phyloP scores from a whole-genome alignment of 2,797 vertebrate species.

The Pseudomugil tenellus region DNA sequence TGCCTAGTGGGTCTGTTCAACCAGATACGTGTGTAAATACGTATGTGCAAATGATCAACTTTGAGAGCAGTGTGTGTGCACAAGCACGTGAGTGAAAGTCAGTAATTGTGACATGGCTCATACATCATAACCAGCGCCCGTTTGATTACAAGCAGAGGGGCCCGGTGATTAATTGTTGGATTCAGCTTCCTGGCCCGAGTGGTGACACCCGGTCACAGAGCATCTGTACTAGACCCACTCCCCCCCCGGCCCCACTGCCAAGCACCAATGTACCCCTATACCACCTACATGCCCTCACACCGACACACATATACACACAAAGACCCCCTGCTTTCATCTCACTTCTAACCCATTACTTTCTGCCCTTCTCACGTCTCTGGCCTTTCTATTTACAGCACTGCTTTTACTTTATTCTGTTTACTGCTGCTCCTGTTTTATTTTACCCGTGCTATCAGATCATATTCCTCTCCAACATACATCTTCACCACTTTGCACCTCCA shows the following conservation, averaged over 20 bases:
- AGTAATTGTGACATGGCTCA: conserved; percentile 95
- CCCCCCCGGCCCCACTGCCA: conserved; percentile 60
- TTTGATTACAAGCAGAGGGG: conserved; percentile 99
- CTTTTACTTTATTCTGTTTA: too few relatives aligned
- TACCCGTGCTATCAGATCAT: conserved; percentile 13
- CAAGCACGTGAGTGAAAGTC: conserved; percentile 67
- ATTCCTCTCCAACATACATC: conserved; percentile 23
- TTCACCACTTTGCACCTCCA: conserved; percentile 29
- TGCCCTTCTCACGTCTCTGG: conserved; percentile 36
- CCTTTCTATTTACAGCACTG: conserved; percentile 10
- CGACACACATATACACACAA: conserved; percentile 22
- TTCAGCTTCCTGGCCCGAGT: conserved; percentile 97
- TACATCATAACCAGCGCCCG: conserved; percentile 96
- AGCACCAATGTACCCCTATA: conserved; percentile 56
- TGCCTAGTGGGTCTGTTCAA: conserved; percentile 45
- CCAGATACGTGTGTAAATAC: conserved; percentile 65
- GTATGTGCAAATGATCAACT: conserved; percentile 56
- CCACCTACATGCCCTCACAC: conserved; percentile 46
- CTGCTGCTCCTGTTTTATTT: conserved; percentile 54
- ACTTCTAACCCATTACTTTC: conserved; percentile 45
- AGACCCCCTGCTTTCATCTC: conserved; percentile 44
- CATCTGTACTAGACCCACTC: conserved; percentile 92
- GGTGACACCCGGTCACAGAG: conserved; percentile 99
- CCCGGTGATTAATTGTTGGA: conserved; percentile 98
- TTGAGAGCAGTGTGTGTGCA: conserved; percentile 40